Evolutionary conservation across 2,888 invertebrate genomes (phyloP).

Genomic region (Pherbina coryleti): DNA sequence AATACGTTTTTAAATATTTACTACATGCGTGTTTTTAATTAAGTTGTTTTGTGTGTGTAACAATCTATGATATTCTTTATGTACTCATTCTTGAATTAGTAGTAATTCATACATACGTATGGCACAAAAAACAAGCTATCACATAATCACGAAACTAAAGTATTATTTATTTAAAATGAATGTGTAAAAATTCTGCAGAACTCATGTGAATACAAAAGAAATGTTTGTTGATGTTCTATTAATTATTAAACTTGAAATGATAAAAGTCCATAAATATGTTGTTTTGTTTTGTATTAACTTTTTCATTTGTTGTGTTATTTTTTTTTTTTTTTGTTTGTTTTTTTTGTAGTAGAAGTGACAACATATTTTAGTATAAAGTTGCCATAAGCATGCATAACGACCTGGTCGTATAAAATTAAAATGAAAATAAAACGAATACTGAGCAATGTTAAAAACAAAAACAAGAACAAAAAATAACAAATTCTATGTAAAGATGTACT

Average conservation of each 20-base stretch:
- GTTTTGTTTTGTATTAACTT: background rate
- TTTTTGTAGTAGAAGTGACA: slow-evolving; percentile 9
- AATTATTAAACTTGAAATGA: slow-evolving; percentile 15
- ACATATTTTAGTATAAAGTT: background rate
- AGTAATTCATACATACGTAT: background rate
- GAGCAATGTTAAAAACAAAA: slow-evolving; percentile 28
- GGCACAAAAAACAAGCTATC: slow-evolving; percentile 6
- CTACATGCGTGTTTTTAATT: slow-evolving; percentile 12
- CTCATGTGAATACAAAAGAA: background rate
- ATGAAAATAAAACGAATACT: background rate
- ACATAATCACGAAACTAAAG: slow-evolving; percentile 22
- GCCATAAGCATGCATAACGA: slow-evolving; percentile 20
- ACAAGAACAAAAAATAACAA: background rate
- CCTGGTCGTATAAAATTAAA: background rate
- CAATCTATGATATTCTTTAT: slow-evolving; percentile 8
- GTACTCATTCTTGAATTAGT: slow-evolving; percentile 13
- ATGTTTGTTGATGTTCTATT: slow-evolving; percentile 12
- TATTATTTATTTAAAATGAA: slow-evolving; percentile 29
- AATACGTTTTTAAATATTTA: slow-evolving; percentile 16
- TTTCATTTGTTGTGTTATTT: background rate
- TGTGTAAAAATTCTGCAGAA: slow-evolving; percentile 21
- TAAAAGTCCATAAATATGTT: background rate
- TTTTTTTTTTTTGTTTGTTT: background rate
- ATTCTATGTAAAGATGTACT: background rate
- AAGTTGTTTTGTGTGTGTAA: slow-evolving; percentile 14